A percentile compares a stretch with the other conserved stretches of the same genome.
phyloP scores from a whole-genome alignment of 2,888 invertebrate genomes.

The Rutpela maculata region DNA sequence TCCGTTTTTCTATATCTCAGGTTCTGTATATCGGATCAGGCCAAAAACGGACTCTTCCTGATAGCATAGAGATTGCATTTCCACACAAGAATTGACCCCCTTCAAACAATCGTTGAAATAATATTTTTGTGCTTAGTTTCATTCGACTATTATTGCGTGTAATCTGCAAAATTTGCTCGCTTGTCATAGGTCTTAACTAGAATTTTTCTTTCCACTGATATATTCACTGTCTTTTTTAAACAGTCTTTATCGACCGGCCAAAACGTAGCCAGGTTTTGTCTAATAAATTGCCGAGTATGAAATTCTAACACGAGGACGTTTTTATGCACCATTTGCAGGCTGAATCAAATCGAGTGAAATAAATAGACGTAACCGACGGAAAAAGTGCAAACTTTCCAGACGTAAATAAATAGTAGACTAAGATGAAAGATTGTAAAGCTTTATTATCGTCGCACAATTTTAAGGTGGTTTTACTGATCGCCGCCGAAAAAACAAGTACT shows the following conservation, averaged over 20 bases:
- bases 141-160: no score
- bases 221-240: not conserved
- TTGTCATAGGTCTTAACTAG: no score
- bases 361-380: not conserved
- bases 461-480: no score
- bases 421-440: not conserved
- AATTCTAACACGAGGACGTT: not conserved
- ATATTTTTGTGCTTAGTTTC: no score
- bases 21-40: no score
- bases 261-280: not conserved
- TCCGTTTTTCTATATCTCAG: no score
- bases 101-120: no score
- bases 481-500: no score
- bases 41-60: no score
- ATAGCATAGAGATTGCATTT: no score
- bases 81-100: no score
- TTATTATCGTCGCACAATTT: not conserved
- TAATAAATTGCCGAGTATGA: slow-evolving; percentile 7
- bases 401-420: not conserved
- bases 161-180: no score
- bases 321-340: not conserved
- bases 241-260: not conserved
- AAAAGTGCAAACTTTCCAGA: not conserved
- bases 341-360: not conserved
- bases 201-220: not conserved